Base-by-base conservation (phyloP, 2,797 vertebrate species). In the Loris lydekkerianus region DNA sequence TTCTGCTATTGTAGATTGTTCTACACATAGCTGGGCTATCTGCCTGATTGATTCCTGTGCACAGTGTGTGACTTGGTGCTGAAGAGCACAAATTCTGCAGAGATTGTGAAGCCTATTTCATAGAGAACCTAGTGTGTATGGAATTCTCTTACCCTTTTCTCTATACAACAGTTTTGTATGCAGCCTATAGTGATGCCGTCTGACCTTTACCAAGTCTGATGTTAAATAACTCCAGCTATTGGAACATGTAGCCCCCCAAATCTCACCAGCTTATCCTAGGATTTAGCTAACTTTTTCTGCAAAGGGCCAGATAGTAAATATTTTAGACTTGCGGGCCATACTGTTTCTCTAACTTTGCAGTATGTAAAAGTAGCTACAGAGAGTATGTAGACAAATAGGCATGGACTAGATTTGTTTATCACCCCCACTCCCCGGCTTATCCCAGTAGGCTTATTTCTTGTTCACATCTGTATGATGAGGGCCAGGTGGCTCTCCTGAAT, bases 151-250 rank as follows among this genome's bases (percentile, higher is more conserved):
- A 31, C 61, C 53, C n/a, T 69, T 58, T 92, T 76, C 87, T 96
- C 9, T 73, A 0, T 63, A 84, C 69, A 77, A 1, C 86, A 73
- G 40, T 72, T 93, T 63, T 85, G 46, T 21, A n/a, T 58, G 40
- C 10, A 34, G 56, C 87, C 86, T 92, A 37, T 63, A 94, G 11
- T 88, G 69, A 72, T 90, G n/a, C 40, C 60, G 40, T 84, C 81
- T 93, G 67, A 73, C 84, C 72, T 90, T 97, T 82, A 43, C 27
- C 60, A 27, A 65, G 37, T 87, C 73, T 80, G 40, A 85, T 86
- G 34, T 93, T 76, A 96, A 86, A 82, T 86, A 93, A 83, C 61
- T 87, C 46, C 73, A 77, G 31, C 88, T 92, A 31, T 56, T 86
- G 14, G 37, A 85, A 69, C 31, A 49, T 53, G 61, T 10, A 91